Percentiles rank a stretch among this genome's conserved stretches.
These are phyloP conservation scores for Indicator indicator DNA, from an alignment of 2,113 vertebrate species.

Conservation along the genomic window DNA sequence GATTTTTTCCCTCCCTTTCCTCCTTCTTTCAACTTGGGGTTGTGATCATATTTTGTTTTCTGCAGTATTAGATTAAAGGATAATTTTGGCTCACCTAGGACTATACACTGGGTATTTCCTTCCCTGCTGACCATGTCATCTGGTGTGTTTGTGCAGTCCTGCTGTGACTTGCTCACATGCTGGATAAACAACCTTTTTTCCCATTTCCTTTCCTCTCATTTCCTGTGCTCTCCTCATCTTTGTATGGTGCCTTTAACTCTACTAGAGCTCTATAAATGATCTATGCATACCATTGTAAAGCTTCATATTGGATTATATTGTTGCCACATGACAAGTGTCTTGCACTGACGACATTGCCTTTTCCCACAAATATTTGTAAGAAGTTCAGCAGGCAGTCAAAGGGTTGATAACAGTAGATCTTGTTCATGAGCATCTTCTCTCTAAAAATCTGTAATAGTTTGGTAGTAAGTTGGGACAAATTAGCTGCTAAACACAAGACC, in stretches of 20 bases:
- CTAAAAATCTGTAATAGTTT: neutral
- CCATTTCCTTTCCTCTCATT: neutral
- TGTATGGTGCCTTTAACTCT: neutral
- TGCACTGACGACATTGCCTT: neutral
- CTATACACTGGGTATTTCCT: neutral
- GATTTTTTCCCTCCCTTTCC: neutral
- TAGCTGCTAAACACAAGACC: neutral
- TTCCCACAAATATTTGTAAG: neutral
- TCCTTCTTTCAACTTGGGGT: neutral
- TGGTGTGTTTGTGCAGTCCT: constrained; percentile 59
- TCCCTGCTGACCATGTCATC: constrained; percentile 13
- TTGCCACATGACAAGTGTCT: neutral
- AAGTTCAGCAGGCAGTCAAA: neutral
- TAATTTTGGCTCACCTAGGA: constrained; percentile 31
- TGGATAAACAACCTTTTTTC: constrained; percentile 36
- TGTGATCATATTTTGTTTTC: neutral
- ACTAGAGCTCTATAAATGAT: neutral
- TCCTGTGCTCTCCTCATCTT: neutral
- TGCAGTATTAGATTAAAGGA: neutral
- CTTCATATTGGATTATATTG: accelerated
- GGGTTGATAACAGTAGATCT: neutral
- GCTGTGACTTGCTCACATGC: constrained; percentile 23
- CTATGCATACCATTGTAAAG: neutral
- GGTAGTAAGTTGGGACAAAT: neutral
- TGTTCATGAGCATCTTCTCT: neutral